Conservation (phyloP, 2,113 vertebrate genomes). For the Ramphastos sulfuratus region DNA sequence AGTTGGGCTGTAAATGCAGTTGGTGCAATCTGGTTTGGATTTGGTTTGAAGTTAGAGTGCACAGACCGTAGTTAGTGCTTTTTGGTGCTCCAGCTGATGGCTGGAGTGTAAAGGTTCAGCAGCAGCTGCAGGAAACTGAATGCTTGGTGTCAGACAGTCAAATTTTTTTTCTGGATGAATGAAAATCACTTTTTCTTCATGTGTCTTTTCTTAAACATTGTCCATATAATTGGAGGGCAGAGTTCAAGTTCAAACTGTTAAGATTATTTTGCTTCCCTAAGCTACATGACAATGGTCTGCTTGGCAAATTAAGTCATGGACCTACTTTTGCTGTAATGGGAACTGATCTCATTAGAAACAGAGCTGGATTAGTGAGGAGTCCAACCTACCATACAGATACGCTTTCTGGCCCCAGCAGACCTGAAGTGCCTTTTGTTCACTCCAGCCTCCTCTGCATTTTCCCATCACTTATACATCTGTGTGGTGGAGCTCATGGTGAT, state of each 20-base stretch:
- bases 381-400: not conserved
- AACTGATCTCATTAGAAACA: conserved; percentile 59
- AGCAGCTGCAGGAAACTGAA: not conserved
- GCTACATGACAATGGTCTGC: not conserved
- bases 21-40: not conserved
- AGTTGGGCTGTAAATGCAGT: not conserved
- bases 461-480: not conserved
- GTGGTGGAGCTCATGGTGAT: not conserved
- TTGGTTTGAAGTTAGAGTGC: not conserved
- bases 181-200: conserved; percentile 9
- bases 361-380: conserved; percentile 42
- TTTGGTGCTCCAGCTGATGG: not conserved
- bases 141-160: not conserved
- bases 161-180: not conserved
- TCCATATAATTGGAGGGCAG: conserved; percentile 26
- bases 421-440: conserved; percentile 43
- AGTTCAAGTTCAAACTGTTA: conserved; percentile 57
- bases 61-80: not conserved
- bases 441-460: conserved; percentile 5
- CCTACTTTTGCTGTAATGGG: conserved; percentile 34
- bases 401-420: conserved; percentile 40
- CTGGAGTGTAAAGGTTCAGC: not conserved
- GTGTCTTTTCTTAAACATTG: conserved; percentile 21
- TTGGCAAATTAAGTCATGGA: conserved; percentile 30
- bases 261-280: conserved; percentile 49